phyloP scores from a whole-genome alignment of 2,888 invertebrate genomes.

The Macropis europaea region DNA sequence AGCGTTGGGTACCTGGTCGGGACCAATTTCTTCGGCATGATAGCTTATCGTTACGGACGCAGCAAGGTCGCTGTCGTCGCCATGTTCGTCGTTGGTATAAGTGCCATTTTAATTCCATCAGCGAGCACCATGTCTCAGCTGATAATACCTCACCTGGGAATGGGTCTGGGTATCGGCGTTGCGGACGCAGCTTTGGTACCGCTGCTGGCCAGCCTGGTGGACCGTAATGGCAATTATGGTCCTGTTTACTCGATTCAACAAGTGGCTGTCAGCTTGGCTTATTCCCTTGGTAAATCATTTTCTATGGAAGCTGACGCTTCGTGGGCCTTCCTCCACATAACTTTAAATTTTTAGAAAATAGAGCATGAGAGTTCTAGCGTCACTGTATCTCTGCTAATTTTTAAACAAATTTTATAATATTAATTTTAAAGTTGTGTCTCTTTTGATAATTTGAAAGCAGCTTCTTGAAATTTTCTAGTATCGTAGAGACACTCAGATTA shows the following conservation, averaged over 20 bases:
- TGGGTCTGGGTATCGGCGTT: constrained; percentile 90
- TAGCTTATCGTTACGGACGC: constrained; percentile 85
- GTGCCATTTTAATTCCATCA: constrained; percentile 85
- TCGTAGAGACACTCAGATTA: too few relatives aligned
- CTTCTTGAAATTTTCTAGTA: too few relatives aligned
- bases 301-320: background rate
- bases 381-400: too few relatives aligned
- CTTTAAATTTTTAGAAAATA: too few relatives aligned
- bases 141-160: constrained; percentile 88
- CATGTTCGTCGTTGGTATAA: constrained; percentile 84
- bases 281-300: constrained; percentile 84
- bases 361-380: too few relatives aligned
- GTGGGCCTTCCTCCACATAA: too few relatives aligned
- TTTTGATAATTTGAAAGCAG: too few relatives aligned
- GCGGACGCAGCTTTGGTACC: constrained; percentile 91
- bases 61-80: constrained; percentile 84
- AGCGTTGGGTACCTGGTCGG: constrained; percentile 91
- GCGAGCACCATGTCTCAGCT: constrained; percentile 84
- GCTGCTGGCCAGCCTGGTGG: constrained; percentile 87
- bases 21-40: constrained; percentile 88
- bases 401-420: too few relatives aligned
- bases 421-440: too few relatives aligned
- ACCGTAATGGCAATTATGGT: constrained; percentile 86
- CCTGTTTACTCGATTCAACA: constrained; percentile 92
- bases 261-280: constrained; percentile 90